Base-by-base conservation (phyloP, 2,113 vertebrate genomes). In the Oncorhynchus gorbuscha region DNA sequence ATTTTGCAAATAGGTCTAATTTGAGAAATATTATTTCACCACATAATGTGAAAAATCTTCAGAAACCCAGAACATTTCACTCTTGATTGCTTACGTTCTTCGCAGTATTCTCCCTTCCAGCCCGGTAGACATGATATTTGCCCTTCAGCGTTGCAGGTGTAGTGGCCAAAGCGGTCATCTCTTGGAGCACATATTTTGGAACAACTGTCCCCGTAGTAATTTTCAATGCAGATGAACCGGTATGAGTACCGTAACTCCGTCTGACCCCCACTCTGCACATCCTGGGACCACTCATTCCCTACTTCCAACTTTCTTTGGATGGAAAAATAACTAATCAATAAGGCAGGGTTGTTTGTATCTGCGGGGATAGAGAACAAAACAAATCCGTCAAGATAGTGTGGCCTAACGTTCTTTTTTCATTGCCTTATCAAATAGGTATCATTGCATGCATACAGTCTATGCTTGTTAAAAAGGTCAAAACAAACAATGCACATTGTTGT, bases 181-280 rank as follows among this genome's bases (percentile, higher is more conserved):
- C 98, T 94, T 26, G 95, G 94, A 74, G 94, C 90, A 94, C 98
- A 99, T 83, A 95, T 95, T 82, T 94, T 95, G 24, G 97, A 97
- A 89, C 97, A 99, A 90, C 93, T 96, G 87, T 97, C 95, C 12
- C 98, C 98, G 80, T 98, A 97, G 94, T 99, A 99, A 89, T 97
- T 93, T 79, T 97, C 96, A 75, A 95, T 96, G 92, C 98, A 99
- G 87, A 98, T 92, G 86, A 99, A 96, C 49, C 96, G 95, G 93
- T 97, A 99, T 76, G 97, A 97, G 87, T 96, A 99, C 78, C 93
- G 92, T 83, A 99, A 91, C 89, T 93, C 91, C n/a, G 94, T 96
- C 88, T 92, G 90, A 71, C 76, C 81, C 83, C 85, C 83, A 8
- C 28, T 89, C 84, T 93, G 94, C 85, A 91, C 92, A 58, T 95